Percentiles rank a stretch among this genome's conserved stretches.
Conservation (phyloP, 2,797 vertebrate species). For the Falco naumanni region DNA sequence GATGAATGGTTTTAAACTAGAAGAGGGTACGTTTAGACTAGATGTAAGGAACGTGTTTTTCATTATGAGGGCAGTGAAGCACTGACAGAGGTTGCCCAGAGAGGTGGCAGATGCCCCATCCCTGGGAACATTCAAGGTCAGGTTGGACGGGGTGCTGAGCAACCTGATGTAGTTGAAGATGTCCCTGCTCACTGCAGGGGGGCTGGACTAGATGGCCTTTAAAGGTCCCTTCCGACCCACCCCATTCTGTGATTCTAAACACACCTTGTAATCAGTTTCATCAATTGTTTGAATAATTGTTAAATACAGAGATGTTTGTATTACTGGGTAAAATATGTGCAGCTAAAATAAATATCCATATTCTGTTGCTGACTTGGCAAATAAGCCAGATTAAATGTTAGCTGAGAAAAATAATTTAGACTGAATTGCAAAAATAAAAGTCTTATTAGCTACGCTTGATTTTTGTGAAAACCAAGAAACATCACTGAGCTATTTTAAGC, state of each 20-base stretch:
- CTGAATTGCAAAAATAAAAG: background rate
- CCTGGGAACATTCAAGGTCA: background rate
- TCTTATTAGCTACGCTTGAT: background rate
- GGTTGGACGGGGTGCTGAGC: background rate
- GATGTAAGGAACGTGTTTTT: background rate
- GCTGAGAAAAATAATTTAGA: background rate
- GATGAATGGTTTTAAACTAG: background rate
- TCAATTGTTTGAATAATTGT: background rate
- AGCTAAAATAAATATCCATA: conserved; percentile 3
- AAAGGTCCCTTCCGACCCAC: background rate
- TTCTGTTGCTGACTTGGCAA: conserved; percentile 19
- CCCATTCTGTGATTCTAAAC: background rate
- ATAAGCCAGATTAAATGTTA: background rate
- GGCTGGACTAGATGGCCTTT: background rate
- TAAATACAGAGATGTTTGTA: background rate
- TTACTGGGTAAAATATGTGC: background rate
- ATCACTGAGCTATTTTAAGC: background rate
- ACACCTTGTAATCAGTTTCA: background rate
- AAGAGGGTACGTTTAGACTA: background rate
- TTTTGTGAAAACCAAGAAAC: background rate
- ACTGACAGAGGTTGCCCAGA: background rate
- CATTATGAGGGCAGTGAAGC: rapidly evolving
- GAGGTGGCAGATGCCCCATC: too few relatives aligned
- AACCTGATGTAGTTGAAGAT: background rate
- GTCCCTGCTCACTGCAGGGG: background rate